Evolutionary conservation across 2,888 invertebrate genomes (phyloP), one percentile per base, ranked within the genome.

Genomic region (Hartigia nigra): DNA sequence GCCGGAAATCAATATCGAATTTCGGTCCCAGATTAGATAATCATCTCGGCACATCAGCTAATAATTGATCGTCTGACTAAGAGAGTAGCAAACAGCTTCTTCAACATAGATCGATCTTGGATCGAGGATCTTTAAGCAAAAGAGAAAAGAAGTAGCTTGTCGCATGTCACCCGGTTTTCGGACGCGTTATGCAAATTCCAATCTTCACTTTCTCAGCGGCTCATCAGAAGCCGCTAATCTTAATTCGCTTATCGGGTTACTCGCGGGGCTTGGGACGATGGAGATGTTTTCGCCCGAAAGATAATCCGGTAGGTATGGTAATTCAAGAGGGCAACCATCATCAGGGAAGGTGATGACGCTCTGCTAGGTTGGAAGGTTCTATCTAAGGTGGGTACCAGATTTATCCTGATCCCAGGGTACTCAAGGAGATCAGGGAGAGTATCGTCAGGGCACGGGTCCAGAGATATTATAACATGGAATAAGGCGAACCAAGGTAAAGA

Each of bases 221-320:
- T 88, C 89, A 86, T 90, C 89, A 89, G 88, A 89, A 89, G 89
- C 86, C 79, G 85, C 87, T 91, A 89, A 91, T 91, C 91, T 91
- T 89, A 89, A 91, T 90, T 91, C 91, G 90, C 90, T 91, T 90
- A 91, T 91, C 91, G 90, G 88, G 90, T 91, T 91, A 91, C 88
- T 86, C 84, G 82, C 79, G 86, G 83, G 82, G 55, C 76, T 70
- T 69, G 69, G 72, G 83, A 76, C 86, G 86, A 91, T 91, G 89
- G 89, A 91, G 91, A 90, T 89, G 91, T 91, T 90, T 87, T 88
- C 85, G 87, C 83, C 83, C 84, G 87, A 87, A 86, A 89, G 90
- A 89, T 91, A 90, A 91, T 91, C 90, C 88, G 86, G 83, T 85
- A 82, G 86, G 89, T 91, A 91, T 91, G 91, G 89, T 91, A 91